Base-by-base conservation (phyloP, 2,797 vertebrate genomes). In the Poeciliopsis turneri region DNA sequence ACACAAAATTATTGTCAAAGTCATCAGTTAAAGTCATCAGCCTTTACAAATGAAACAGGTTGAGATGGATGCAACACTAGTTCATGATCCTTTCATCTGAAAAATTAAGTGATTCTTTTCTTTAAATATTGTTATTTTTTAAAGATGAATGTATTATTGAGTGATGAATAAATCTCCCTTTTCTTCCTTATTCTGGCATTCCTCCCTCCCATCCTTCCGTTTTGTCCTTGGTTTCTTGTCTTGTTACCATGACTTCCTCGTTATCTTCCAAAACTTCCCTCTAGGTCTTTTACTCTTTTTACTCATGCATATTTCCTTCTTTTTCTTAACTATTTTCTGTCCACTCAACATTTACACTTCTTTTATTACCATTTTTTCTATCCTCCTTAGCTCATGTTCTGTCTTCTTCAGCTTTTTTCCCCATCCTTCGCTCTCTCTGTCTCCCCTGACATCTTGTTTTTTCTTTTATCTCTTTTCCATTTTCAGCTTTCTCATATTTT, bases 181-280 rank as follows among this genome's bases (percentile, higher is more conserved):
- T 30, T 5, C 20, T 5, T 16, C 33, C n/a, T 0, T 8, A n/a
- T 39, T 39, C 33, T 53, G 47, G 30, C 16, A 72, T 33, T 23
- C 6, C 70, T 59, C n/a, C 43, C 13, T 46, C 45, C 66, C 13
- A 5, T 25, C 5, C 39, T 12, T 49, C 41, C 30, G 39, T 25
- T 53, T 80, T 75, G 53, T 68, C 30, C 41, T 71, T 61, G 16
- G 36, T 76, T 53, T 76, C 73, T 59, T 49, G 41, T 43, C 55
- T 71, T 75, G 43, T 43, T 68, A 68, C 64, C 55, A 47, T 46
- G 68, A 46, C 73, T 71, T 30, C 70, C 46, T 11, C 49, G 45
- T 20, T 36, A 49, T 49, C 46, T 49, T 72, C 30, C 18, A 72
- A 36, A 0, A 25, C 25, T 28, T 39, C 33, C 55, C 55, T 73